Evolutionary conservation across 1,140 invertebrate genomes (phyloP).

Genomic region (Rhopalosiphum padi): DNA sequence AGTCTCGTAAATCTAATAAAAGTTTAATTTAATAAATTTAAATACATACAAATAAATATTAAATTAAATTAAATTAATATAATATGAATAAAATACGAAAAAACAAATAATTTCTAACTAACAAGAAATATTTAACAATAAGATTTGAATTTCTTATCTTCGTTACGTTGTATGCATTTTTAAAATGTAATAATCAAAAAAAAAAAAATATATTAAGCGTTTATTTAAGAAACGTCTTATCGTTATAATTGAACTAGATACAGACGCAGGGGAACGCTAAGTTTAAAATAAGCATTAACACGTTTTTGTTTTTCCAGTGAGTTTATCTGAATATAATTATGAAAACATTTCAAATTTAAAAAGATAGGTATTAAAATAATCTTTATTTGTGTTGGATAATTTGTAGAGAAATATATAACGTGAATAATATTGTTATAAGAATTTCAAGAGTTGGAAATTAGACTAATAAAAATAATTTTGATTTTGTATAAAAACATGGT

Average conservation of each 20-base stretch:
- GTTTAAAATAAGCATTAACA: not conserved
- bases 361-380: not conserved
- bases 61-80: not conserved
- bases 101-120: not conserved
- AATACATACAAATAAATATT: not conserved
- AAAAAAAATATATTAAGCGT: not conserved
- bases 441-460: not conserved
- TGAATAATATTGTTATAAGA: not conserved
- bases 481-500: not conserved
- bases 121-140: not conserved
- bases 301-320: slow-evolving; percentile 12
- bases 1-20: not conserved
- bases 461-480: not conserved
- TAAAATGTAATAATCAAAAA: not conserved
- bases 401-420: not conserved
- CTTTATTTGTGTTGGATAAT: not conserved
- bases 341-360: not conserved
- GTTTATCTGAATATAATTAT: not conserved
- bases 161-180: not conserved
- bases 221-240: not conserved
- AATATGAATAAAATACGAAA: not conserved
- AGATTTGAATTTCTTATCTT: slow-evolving; percentile 22
- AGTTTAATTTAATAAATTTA: not conserved
- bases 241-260: not conserved
- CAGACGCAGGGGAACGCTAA: not conserved